Percentiles rank a stretch among this genome's conserved stretches.
Conservation (phyloP, 2,797 vertebrate species). For the Sebastiscus tertius region DNA sequence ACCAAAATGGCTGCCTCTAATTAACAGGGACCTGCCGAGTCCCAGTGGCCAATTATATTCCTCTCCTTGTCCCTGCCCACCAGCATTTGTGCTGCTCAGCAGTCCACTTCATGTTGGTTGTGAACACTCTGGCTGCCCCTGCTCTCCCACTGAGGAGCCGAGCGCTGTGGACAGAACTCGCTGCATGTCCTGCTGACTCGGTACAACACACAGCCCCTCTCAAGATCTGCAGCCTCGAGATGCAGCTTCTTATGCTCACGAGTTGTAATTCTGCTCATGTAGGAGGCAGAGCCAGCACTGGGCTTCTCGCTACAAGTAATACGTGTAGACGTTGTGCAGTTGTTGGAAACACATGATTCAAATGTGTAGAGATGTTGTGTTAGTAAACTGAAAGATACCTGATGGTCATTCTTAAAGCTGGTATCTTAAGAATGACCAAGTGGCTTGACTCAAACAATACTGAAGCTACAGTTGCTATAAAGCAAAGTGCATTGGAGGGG, state of each 20-base stretch:
- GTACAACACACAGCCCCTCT: constrained; percentile 41
- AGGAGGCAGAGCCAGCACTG: neutral
- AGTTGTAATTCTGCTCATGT: constrained; percentile 5
- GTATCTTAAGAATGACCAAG: neutral
- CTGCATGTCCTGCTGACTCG: constrained; percentile 55
- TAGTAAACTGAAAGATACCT: neutral
- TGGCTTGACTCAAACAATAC: neutral
- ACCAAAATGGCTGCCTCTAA: constrained; percentile 80
- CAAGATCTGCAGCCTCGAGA: constrained; percentile 47
- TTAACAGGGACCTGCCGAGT: constrained; percentile 79
- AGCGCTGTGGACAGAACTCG: constrained; percentile 61
- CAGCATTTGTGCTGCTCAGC: constrained; percentile 71
- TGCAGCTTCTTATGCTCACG: constrained; percentile 22
- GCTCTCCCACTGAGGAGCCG: constrained; percentile 65
- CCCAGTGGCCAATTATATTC: constrained; percentile 78
- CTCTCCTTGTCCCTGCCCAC: constrained; percentile 72
- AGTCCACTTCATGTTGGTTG: constrained; percentile 72
- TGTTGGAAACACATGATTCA: neutral
- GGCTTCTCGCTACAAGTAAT: neutral
- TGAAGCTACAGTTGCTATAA: neutral
- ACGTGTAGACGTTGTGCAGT: neutral
- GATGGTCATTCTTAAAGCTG: neutral
- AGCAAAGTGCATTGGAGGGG: neutral
- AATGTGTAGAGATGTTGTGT: neutral
- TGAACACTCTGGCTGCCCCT: constrained; percentile 56